A percentile compares a stretch with the other conserved stretches of the same genome.
Evolutionary conservation across 2,888 invertebrate genomes (phyloP).

Genomic region (Calameuta pallipes): DNA sequence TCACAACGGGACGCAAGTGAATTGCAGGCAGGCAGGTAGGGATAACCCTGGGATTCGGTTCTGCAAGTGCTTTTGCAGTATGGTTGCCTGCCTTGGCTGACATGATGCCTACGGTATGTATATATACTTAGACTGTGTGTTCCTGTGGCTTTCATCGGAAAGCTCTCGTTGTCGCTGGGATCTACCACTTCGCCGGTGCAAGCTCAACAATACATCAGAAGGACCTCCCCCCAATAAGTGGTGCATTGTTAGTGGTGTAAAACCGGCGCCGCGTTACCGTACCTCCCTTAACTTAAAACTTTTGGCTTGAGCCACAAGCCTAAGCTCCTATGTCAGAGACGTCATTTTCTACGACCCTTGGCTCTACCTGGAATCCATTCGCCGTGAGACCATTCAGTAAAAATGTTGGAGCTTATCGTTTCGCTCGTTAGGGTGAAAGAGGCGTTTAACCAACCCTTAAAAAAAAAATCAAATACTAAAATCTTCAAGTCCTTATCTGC

Average conservation of each 20-base stretch:
- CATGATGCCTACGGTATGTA: background rate
- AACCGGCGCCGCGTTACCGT: slow-evolving; percentile 7
- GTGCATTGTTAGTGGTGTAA: slow-evolving; percentile 30
- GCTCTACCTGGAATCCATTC: background rate
- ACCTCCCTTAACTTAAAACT: background rate
- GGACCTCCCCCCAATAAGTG: slow-evolving; percentile 29
- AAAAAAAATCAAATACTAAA: background rate
- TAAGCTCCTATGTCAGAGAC: background rate
- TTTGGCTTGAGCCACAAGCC: background rate
- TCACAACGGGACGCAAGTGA: background rate
- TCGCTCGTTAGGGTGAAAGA: background rate
- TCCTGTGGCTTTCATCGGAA: slow-evolving; percentile 16
- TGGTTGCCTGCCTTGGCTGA: background rate
- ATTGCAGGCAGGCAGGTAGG: background rate
- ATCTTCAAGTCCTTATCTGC: no score
- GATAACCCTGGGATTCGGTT: background rate
- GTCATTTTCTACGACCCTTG: background rate
- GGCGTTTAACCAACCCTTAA: background rate
- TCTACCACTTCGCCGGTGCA: background rate
- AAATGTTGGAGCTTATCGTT: background rate
- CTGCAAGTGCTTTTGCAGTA: background rate
- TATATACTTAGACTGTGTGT: background rate
- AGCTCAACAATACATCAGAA: slow-evolving; percentile 23
- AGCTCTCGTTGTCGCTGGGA: slow-evolving; percentile 7
- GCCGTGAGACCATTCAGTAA: background rate